phyloP scores from a whole-genome alignment of 2,113 vertebrate species.

The Tyrannus savana region DNA sequence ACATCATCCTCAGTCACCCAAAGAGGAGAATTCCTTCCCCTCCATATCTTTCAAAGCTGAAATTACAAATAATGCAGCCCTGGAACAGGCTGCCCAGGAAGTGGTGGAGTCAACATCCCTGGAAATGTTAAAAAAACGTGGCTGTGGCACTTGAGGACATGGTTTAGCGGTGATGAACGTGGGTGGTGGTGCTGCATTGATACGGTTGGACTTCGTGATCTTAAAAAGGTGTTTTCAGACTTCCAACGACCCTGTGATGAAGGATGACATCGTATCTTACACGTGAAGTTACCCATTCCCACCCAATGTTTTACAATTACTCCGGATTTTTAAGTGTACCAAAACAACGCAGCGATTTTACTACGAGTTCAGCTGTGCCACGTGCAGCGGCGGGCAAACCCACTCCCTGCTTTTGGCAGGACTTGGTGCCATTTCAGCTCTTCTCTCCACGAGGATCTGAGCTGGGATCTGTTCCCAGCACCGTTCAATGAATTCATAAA shows the following conservation, averaged over 20 bases:
- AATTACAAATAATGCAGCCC: neutral
- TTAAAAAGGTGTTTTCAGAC: neutral
- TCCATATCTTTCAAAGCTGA: rapidly evolving
- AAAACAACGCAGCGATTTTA: neutral
- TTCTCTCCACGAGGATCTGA: neutral
- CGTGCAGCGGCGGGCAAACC: neutral
- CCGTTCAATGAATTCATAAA: neutral
- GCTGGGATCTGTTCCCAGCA: conserved; percentile 46
- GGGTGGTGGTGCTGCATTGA: neutral
- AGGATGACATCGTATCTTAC: rapidly evolving
- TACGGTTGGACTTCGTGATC: neutral
- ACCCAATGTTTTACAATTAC: neutral
- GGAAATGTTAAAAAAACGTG: neutral
- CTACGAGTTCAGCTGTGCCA: neutral
- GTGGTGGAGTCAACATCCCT: neutral
- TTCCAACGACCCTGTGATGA: rapidly evolving
- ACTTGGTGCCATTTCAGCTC: neutral
- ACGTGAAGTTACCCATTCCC: neutral
- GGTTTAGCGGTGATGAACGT: neutral
- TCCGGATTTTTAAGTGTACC: neutral
- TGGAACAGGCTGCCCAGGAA: neutral
- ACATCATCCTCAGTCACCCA: neutral
- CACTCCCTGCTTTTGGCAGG: neutral
- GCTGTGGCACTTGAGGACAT: no score
- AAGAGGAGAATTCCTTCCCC: neutral